A percentile compares a stretch with the other conserved stretches of the same genome.
Evolutionary conservation across 2,113 vertebrate genomes (phyloP).

Genomic region (Bubo bubo): DNA sequence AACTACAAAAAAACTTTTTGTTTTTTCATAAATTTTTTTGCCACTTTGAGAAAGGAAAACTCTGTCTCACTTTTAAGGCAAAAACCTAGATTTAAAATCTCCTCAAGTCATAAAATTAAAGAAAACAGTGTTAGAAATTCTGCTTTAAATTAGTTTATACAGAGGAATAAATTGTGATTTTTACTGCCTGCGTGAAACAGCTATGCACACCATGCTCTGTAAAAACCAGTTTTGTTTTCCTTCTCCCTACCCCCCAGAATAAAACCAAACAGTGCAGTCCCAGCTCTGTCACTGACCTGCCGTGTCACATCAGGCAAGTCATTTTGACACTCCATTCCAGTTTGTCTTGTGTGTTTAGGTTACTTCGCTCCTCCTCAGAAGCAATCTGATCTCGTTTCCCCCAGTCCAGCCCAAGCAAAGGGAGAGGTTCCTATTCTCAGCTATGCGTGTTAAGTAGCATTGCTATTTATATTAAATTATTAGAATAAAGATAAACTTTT

Average conservation of each 20-base stretch:
- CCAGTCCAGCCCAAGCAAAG: not conserved
- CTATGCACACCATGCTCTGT: fast-evolving
- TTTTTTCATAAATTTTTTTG: not conserved
- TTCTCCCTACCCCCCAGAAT: not conserved
- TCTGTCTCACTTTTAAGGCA: not conserved
- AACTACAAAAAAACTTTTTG: fast-evolving
- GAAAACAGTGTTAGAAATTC: not conserved
- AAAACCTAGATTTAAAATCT: not conserved
- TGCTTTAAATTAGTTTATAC: not conserved
- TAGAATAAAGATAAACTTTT: not conserved
- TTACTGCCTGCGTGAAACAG: not conserved
- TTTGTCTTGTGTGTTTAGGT: not conserved
- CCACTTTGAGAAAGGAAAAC: not conserved
- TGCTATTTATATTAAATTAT: not conserved
- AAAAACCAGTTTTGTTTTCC: not conserved
- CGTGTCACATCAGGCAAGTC: not conserved
- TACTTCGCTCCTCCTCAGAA: not conserved
- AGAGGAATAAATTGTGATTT: not conserved
- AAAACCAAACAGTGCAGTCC: not conserved
- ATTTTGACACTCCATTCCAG: not conserved
- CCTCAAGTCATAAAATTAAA: not conserved
- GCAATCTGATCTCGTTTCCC: not conserved
- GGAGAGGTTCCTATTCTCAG: not conserved
- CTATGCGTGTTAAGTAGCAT: not conserved
- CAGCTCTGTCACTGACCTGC: not conserved